Percentiles rank a stretch among this genome's conserved stretches.
These are phyloP conservation scores for Drosophila sulfurigaster DNA, from an alignment of 1,140 invertebrate species.

Conservation along the genomic window DNA sequence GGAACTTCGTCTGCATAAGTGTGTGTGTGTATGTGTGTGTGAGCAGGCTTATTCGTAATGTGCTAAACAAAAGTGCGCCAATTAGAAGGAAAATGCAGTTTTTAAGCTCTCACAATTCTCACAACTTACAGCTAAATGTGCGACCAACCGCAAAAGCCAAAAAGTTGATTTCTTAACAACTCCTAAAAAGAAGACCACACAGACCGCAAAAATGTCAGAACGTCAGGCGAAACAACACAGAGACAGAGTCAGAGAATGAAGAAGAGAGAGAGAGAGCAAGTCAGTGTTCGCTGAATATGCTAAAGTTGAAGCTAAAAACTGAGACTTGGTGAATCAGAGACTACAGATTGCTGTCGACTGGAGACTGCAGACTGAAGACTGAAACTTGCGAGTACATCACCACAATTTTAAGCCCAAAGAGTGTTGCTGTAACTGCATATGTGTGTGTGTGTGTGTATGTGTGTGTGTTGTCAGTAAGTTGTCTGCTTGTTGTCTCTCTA, in stretches of 20 bases:
- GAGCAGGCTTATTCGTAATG: slow-evolving; percentile 53
- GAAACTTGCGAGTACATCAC: slow-evolving; percentile 45
- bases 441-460: slow-evolving; percentile 27
- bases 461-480: slow-evolving; percentile 70
- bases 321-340: slow-evolving; percentile 7
- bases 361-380: background rate
- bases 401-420: slow-evolving; percentile 70
- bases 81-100: slow-evolving; percentile 75
- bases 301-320: slow-evolving; percentile 44
- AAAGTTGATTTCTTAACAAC: slow-evolving; percentile 81
- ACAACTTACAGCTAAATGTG: slow-evolving; percentile 52
- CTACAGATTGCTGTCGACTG: background rate
- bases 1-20: background rate
- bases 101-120: slow-evolving; percentile 63
- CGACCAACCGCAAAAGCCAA: slow-evolving; percentile 70
- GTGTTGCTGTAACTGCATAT: background rate
- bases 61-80: slow-evolving; percentile 80
- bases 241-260: background rate
- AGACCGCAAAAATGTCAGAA: slow-evolving; percentile 62
- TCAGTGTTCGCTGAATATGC: slow-evolving; percentile 34
- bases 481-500: slow-evolving; percentile 77
- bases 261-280: background rate
- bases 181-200: slow-evolving; percentile 46
- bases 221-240: slow-evolving; percentile 26
- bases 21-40: background rate